Base-by-base conservation (phyloP, 2,113 vertebrate species). In the Cyprinodon variegatus region DNA sequence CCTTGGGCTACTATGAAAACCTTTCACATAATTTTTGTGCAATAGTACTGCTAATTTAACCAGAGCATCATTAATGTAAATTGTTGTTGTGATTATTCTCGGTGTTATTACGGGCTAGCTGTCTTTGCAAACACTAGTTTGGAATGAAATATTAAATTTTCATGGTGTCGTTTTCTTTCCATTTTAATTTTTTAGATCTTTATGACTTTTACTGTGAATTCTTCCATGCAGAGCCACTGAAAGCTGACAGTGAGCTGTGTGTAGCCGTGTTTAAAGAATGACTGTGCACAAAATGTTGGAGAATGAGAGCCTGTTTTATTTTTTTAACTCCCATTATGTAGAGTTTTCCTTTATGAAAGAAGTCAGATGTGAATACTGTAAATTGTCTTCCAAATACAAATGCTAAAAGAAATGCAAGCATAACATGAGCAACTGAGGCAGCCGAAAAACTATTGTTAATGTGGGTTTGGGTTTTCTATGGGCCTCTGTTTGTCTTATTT, bases 81-180 rank as follows among this genome's bases (percentile, higher is more conserved):
- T 93, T 92, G 92, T 94, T 93, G 93, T 94, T 93, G 93, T 92
- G 90, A 92, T 94, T 92, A 93, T 91, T 92, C 88, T 90, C 82
- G 86, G 88, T 65, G 89, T 92, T 93, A 87, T 93, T 84, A 89
- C 90, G 78, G 75, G 82, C 81, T 90, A 79, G 85, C 82, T 82
- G 64, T 82, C 78, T 90, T 89, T 83, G 83, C 83, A 86, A 73
- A 89, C 81, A 79, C 79, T 89, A 65, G 83, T 93, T 89, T 89
- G 76, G 88, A 84, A 87, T 83, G 59, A 88, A 77, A 74, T 68
- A 68, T 72, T 63, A 20, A 29, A 65, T 84, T 86, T 84, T 70
- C 11, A 72, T 14, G 46, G 61, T 65, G 46, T 39, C 81, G 79
- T 71, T 65, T 45, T 70, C 50, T 17, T 72, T 65, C 70, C 77